Base-by-base conservation (phyloP, 1,140 invertebrate genomes). In the Drosophila funebris region DNA sequence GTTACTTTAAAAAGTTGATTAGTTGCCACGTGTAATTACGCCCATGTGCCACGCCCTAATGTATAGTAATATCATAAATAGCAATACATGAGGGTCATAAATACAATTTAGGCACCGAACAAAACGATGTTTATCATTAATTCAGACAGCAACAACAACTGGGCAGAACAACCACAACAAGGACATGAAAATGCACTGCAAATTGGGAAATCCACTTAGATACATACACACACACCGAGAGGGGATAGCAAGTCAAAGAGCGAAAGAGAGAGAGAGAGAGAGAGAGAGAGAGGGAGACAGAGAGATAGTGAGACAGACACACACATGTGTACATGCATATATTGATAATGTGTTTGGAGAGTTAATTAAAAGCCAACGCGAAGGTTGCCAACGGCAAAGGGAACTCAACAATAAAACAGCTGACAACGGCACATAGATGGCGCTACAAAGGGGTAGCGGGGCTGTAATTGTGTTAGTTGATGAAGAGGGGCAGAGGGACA, bases 321-420 rank as follows among this genome's bases (percentile, higher is more conserved):
- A 13, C 3, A 36, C 41, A 20, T 11, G 24, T 4, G 18, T 24
- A 22, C 8, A 29, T 16, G n/a, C 9, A 41, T 50, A 33, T 53
- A 43, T 29, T 56, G 44, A 72, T 72, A 53, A 67, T 67, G 69
- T 67, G 36, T 77, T 63, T 68, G 46, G 53, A 61, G 61, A 79
- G 77, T 78, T 79, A 79, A 78, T 79, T 79, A 79, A 79, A 78
- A 69, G 48, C 36, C 75, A 76, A 63, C 72, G 74, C 41, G 16
- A 22, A 44, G 24, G 31, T 52, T 50, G 68, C 60, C 60, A 52
- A 33, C 24, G 44, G 57, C 29, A 33, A 43, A 16, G 14, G 16
- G 6, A 33, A 37, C 31, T 37, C 20, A 13, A 50, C 63, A 58
- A 24, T 62, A 37, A 57, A 37, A 18, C 18, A 13, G 7, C 14